Evolutionary conservation across 2,888 invertebrate species (phyloP).

Genomic region (Macrophya annulata): DNA sequence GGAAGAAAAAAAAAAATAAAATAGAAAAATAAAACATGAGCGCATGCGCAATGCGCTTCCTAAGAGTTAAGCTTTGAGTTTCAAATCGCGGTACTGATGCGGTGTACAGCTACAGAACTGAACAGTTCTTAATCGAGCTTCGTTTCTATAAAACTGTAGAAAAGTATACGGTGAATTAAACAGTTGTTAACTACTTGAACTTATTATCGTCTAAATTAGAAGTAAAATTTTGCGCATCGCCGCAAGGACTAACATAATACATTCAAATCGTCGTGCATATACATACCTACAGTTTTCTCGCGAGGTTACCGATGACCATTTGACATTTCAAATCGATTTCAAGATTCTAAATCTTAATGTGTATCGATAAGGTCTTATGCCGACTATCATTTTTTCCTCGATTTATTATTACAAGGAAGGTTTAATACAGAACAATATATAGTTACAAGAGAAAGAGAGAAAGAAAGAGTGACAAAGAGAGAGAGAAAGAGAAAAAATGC

Average conservation of each 20-base stretch:
- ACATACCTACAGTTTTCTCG: neutral
- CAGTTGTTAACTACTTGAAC: neutral
- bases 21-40: conserved; percentile 54
- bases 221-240: neutral
- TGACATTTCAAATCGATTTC: neutral
- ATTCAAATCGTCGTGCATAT: neutral
- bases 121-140: conserved; percentile 50
- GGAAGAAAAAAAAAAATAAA: conserved; percentile 47
- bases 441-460: neutral
- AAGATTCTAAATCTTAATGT: neutral
- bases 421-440: neutral
- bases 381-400: neutral
- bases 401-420: neutral
- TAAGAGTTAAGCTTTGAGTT: conserved; percentile 64
- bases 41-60: conserved; percentile 67
- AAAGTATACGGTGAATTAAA: neutral
- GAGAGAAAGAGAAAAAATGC: neutral
- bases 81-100: conserved; percentile 68
- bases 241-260: neutral
- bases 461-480: neutral
- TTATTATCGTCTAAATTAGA: neutral
- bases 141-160: conserved; percentile 33
- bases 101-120: conserved; percentile 33
- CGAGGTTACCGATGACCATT: neutral
- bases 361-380: neutral